Evolutionary conservation across 2,113 vertebrate genomes (phyloP), one percentile per base, ranked within the genome.

Genomic region (Dasyprocta punctata): DNA sequence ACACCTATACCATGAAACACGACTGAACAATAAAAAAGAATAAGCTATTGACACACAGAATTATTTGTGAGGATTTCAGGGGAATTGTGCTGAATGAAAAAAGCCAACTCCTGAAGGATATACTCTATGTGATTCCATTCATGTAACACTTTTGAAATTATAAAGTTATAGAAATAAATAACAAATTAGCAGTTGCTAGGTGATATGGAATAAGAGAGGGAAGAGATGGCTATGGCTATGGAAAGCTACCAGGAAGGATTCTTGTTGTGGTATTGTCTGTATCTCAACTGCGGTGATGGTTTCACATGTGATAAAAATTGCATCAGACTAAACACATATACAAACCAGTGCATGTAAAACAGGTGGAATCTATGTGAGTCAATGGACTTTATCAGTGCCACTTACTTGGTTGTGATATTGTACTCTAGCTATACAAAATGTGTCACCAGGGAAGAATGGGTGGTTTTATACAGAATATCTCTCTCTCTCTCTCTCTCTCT

Each of bases 71-170:
- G 49, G 20, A 44, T 94, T 91, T 96, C 60, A 58, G 58, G 47
- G 38, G 61, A 86, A 52, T 95, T 71, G 49, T 9, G 7, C 36
- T 44, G 28, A 86, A 69, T 89, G 33, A 61, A 75, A 86, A 86
- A 69, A 82, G 8, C 12, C 41, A 77, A 0, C 78, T 61, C 36
- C 11, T 26, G 80, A 60, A 67, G 30, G 13, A 54, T 41, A 69
- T 19, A 41, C 26, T 44, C 16, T 56, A 1, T 89, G 38, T 77
- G 16, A 89, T 52, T 90, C n/a, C 38, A 73, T 65, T 44, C 6
- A 16, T 58, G 6, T 38, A 41, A 75, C 69, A 47, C 92, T 83
- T 54, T 89, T 90, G 52, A 96, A 80, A 86, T 97, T 33, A 92
- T 30, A 86, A 73, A 94, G 61, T 80, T 17, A 75, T 47, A 47